Evolutionary conservation across 2,888 invertebrate genomes (phyloP).

Genomic region (Drosophila nigritarsus): DNA sequence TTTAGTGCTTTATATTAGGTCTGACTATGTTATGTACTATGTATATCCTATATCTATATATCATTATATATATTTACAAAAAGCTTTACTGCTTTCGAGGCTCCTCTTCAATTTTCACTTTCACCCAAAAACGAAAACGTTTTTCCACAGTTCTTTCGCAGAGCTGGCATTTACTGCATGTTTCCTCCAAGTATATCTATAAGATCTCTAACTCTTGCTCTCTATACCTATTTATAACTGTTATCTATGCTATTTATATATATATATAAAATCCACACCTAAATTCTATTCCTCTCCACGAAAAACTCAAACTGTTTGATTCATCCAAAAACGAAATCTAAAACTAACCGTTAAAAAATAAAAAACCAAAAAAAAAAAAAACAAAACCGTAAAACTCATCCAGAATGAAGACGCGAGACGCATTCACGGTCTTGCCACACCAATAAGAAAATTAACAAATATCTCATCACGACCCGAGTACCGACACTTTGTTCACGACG

Average conservation of each 20-base stretch:
- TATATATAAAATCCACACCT: constrained; percentile 61
- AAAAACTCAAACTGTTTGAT: constrained; percentile 55
- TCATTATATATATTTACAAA: constrained; percentile 34
- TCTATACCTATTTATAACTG: constrained; percentile 29
- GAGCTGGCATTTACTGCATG: constrained; percentile 34
- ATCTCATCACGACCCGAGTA: constrained; percentile 86
- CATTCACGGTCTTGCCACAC: constrained; percentile 86
- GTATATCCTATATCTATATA: constrained; percentile 12
- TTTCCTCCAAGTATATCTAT: constrained; percentile 41
- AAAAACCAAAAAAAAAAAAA: constrained; percentile 63
- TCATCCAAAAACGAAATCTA: constrained; percentile 42
- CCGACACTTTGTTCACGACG: constrained; percentile 85
- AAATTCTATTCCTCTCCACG: constrained; percentile 76
- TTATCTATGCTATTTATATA: constrained; percentile 45
- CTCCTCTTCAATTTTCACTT: constrained; percentile 47
- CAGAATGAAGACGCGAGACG: constrained; percentile 85
- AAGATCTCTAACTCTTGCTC: constrained; percentile 33
- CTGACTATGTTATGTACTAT: constrained; percentile 38
- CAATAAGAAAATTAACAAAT: constrained; percentile 85
- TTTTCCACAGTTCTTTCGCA: constrained; percentile 8
- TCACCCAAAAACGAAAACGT: constrained; percentile 23
- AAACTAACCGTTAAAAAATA: constrained; percentile 36
- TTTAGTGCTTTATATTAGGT: constrained; percentile 39
- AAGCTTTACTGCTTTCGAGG: constrained; percentile 67
- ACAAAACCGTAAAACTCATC: constrained; percentile 71